Conservation (phyloP, 2,797 vertebrate species). For the Fratercula arctica region DNA sequence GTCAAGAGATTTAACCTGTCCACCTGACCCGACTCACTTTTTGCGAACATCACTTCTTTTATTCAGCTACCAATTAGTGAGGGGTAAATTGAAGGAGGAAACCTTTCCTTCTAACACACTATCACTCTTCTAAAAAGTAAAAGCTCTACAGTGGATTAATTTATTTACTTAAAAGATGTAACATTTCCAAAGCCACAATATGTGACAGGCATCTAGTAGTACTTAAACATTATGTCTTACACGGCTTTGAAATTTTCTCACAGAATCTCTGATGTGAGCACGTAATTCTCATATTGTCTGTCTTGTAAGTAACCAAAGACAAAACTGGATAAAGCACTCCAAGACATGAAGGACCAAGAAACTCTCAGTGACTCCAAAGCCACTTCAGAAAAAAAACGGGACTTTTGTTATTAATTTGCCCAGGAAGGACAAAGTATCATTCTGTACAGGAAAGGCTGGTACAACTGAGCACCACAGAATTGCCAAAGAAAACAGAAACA, state of each 20-base stretch:
- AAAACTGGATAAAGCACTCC: background rate
- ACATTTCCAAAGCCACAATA: background rate
- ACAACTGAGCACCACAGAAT: background rate
- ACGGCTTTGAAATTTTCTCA: background rate
- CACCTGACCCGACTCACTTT: background rate
- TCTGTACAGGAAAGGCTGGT: background rate
- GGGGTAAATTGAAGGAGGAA: background rate
- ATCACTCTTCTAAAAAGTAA: background rate
- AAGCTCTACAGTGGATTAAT: background rate
- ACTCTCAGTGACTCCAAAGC: background rate
- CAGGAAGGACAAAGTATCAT: background rate
- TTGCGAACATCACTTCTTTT: background rate
- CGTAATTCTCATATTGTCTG: background rate
- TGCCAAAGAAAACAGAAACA: background rate
- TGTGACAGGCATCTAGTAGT: background rate
- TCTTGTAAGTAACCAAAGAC: slow-evolving; percentile 26
- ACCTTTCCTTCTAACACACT: background rate
- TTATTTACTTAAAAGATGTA: background rate
- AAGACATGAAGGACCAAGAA: background rate
- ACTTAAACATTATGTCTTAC: background rate
- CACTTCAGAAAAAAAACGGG: background rate
- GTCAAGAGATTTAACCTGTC: background rate
- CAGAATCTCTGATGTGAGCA: background rate
- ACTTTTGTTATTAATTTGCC: background rate
- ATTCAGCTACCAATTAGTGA: background rate